Evolutionary conservation across 2,113 vertebrate species (phyloP).

Genomic region (Spermophilus dauricus): DNA sequence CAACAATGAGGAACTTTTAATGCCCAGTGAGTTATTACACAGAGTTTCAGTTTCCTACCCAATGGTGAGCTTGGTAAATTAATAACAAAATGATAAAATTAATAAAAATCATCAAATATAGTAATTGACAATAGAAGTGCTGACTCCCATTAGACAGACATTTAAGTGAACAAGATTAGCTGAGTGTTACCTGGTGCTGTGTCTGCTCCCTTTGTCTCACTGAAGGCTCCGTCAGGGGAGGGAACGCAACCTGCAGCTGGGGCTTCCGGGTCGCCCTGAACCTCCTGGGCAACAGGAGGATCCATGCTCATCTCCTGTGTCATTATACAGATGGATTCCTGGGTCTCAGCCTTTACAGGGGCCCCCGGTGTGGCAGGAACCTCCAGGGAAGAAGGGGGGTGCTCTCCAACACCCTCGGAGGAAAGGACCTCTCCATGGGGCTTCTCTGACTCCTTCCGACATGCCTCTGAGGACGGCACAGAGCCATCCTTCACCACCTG

Average conservation of each 20-base stretch:
- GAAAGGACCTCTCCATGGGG: constrained; percentile 56
- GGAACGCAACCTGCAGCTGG: not conserved
- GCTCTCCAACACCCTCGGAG: constrained; percentile 20
- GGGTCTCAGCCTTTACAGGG: constrained; percentile 54
- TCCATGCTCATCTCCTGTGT: not conserved
- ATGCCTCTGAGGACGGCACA: constrained; percentile 29
- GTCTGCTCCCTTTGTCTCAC: not conserved
- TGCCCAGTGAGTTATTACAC: fast-evolving
- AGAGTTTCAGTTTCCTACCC: not conserved
- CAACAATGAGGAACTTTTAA: not conserved
- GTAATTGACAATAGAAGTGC: not conserved
- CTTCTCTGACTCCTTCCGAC: constrained; percentile 56
- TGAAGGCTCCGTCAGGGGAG: not conserved
- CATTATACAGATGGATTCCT: not conserved
- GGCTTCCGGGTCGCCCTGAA: fast-evolving
- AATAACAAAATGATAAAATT: constrained; percentile 24
- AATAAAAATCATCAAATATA: not conserved
- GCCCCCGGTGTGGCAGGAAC: not conserved
- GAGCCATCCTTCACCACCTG: constrained; percentile 74
- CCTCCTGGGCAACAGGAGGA: not conserved
- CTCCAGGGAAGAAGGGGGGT: not conserved
- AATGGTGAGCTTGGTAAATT: constrained; percentile 5
- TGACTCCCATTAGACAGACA: not conserved
- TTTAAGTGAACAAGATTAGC: not conserved
- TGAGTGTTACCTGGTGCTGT: constrained; percentile 68